phyloP scores from a whole-genome alignment of 1,140 invertebrate species.

The Bombus difficillimus region DNA sequence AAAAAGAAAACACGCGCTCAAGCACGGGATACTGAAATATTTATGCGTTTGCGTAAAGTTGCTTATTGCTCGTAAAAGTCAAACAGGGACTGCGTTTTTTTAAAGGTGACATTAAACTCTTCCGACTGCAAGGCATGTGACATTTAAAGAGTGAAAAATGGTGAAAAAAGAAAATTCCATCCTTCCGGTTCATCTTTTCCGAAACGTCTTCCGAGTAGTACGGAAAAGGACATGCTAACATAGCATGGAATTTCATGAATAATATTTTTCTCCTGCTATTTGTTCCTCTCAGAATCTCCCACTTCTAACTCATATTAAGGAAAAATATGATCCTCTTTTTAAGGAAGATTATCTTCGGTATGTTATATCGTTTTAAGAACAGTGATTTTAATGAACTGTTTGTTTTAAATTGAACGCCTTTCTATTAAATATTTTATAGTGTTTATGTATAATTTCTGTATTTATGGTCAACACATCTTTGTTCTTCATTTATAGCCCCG shows the following conservation, averaged over 20 bases:
- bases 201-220: background rate
- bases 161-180: slow-evolving; percentile 17
- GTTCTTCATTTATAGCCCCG: background rate
- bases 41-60: slow-evolving; percentile 14
- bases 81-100: background rate
- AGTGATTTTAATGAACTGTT: background rate
- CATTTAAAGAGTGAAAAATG: background rate
- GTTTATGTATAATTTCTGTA: background rate
- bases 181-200: background rate
- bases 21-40: slow-evolving; percentile 45
- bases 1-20: background rate
- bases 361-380: background rate
- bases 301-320: background rate
- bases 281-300: background rate
- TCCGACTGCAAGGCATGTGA: background rate
- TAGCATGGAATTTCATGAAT: background rate
- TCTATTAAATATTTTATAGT: too few relatives aligned
- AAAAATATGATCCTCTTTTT: background rate
- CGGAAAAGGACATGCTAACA: background rate
- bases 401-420: background rate
- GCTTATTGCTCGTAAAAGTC: slow-evolving; percentile 54
- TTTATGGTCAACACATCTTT: background rate
- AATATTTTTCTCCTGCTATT: background rate
- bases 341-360: background rate
- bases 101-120: slow-evolving; percentile 15